A percentile compares a stretch with the other conserved stretches of the same genome.
Conservation (phyloP, 37 sponge, comb jelly and placozoan species). For the Oopsacas minuta region DNA sequence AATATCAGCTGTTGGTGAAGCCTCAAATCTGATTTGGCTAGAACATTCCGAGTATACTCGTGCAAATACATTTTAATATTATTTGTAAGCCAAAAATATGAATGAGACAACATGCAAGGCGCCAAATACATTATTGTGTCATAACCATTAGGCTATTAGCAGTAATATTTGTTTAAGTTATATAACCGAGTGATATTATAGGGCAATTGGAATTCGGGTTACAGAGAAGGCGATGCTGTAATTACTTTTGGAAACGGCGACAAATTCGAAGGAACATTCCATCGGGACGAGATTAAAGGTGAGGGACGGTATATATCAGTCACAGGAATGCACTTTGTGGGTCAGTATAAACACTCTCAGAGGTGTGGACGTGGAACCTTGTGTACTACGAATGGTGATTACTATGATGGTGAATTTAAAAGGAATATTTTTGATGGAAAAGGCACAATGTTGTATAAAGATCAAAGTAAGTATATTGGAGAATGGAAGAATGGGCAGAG, state of each 20-base stretch:
- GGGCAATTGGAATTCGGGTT: neutral
- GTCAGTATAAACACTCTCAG: neutral
- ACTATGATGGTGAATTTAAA: slow-evolving; percentile 65
- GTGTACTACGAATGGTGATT: slow-evolving; percentile 40
- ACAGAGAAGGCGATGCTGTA: slow-evolving; percentile 28
- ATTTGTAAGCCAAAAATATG: too few species aligned
- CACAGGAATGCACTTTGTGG: neutral
- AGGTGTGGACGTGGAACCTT: slow-evolving; percentile 16
- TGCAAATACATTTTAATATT: too few species aligned
- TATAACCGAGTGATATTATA: too few species aligned
- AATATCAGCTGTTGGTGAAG: too few species aligned
- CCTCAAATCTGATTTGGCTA: too few species aligned
- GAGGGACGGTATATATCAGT: slow-evolving; percentile 29
- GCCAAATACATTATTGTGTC: too few species aligned
- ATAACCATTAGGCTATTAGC: too few species aligned
- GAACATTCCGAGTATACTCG: too few species aligned
- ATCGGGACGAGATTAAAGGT: slow-evolving; percentile 55
- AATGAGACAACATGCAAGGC: too few species aligned
- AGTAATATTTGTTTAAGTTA: too few species aligned
- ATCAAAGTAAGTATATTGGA: slow-evolving; percentile 15
- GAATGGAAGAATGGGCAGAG: slow-evolving; percentile 27
- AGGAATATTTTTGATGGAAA: neutral
- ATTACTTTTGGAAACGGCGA: slow-evolving; percentile 74
- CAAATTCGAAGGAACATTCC: slow-evolving; percentile 60
- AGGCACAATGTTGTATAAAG: neutral